Evolutionary conservation across 2,797 vertebrate genomes (phyloP).

Genomic region (Enteromius trimaculatus): DNA sequence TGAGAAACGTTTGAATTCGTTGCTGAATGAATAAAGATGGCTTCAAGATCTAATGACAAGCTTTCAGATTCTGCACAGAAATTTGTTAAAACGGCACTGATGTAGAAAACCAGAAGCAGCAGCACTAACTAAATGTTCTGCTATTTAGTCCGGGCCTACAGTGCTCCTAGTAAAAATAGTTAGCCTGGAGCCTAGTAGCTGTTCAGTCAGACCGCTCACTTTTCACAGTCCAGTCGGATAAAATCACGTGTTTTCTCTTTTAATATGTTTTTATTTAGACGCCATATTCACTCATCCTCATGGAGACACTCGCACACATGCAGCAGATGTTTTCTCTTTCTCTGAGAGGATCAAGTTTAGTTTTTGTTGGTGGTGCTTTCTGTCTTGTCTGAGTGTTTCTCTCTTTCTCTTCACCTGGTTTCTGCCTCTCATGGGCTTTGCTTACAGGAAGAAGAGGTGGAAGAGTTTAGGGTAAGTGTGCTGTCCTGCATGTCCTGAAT

Average conservation of each 20-base stretch:
- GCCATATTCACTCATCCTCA: background rate
- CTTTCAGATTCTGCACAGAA: too few relatives aligned
- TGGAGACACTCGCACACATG: background rate
- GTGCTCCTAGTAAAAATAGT: too few relatives aligned
- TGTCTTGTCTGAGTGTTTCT: conserved; percentile 54
- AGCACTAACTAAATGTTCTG: too few relatives aligned
- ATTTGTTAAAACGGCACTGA: too few relatives aligned
- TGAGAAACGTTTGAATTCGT: too few relatives aligned
- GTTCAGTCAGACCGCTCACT: background rate
- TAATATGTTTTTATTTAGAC: background rate
- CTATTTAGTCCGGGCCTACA: too few relatives aligned
- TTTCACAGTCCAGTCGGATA: background rate
- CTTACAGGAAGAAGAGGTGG: conserved; percentile 99
- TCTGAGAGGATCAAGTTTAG: background rate
- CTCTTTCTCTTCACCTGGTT: conserved; percentile 74
- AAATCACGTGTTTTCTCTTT: background rate
- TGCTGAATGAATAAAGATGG: too few relatives aligned
- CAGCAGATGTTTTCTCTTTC: background rate
- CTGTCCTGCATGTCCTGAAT: conserved; percentile 46
- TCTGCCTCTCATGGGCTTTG: conserved; percentile 89
- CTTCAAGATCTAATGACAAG: too few relatives aligned
- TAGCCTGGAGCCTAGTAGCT: background rate
- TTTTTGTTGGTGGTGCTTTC: conserved; percentile 27
- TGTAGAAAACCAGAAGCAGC: too few relatives aligned
- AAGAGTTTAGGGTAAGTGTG: conserved; percentile 99